phyloP scores from a whole-genome alignment of 2,113 vertebrate genomes.

The Salvelinus sp. region DNA sequence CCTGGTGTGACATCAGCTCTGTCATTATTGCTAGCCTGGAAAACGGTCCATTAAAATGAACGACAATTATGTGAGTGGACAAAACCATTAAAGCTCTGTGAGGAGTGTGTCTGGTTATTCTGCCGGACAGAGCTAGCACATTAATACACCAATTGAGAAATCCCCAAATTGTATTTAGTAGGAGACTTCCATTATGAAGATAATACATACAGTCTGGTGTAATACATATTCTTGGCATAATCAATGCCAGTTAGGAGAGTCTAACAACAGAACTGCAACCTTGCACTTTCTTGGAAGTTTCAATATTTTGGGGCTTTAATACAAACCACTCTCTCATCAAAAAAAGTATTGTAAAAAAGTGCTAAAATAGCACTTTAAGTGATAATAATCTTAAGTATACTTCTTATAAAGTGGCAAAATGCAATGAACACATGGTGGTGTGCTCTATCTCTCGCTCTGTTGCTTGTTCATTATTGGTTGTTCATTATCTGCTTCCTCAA shows the following conservation, averaged over 20 bases:
- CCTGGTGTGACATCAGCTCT: slow-evolving; percentile 33
- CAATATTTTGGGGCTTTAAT: slow-evolving; percentile 27
- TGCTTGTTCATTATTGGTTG: neutral
- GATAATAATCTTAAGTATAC: neutral
- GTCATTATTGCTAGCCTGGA: slow-evolving; percentile 25
- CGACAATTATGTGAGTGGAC: slow-evolving; percentile 29
- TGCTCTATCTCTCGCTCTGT: slow-evolving; percentile 3
- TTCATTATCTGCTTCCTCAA: neutral
- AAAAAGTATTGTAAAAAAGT: no score
- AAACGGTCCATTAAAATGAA: slow-evolving; percentile 36
- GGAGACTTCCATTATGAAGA: slow-evolving; percentile 24
- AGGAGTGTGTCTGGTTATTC: slow-evolving; percentile 28
- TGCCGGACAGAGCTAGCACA: slow-evolving; percentile 17
- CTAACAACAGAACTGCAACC: slow-evolving; percentile 27
- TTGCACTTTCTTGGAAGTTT: slow-evolving; percentile 6
- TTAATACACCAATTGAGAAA: slow-evolving; percentile 20
- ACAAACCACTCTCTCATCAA: slow-evolving; percentile 7
- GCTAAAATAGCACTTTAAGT: neutral
- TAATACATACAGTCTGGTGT: slow-evolving; percentile 7
- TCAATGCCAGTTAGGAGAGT: slow-evolving; percentile 14
- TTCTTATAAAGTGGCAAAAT: neutral
- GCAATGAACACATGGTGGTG: neutral
- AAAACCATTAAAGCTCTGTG: slow-evolving; percentile 16
- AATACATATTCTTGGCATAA: neutral
- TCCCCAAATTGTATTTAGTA: slow-evolving; percentile 21